Evolutionary conservation across 2,113 vertebrate species (phyloP).

Genomic region (Poeciliopsis retropinna): DNA sequence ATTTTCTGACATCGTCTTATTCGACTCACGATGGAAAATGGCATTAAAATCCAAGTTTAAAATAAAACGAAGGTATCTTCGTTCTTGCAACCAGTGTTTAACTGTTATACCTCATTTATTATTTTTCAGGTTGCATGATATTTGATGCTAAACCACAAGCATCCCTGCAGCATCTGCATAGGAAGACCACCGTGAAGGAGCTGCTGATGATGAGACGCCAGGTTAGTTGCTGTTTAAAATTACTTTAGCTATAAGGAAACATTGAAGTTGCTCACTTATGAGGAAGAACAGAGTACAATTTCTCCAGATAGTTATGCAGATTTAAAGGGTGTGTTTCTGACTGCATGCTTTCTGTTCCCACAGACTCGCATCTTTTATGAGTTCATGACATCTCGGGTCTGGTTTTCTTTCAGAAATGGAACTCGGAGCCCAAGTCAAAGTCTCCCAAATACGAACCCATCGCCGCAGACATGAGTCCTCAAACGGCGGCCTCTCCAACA

Average conservation of each 20-base stretch:
- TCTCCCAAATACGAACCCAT: not conserved
- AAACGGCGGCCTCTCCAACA: not conserved
- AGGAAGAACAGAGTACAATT: slow-evolving; percentile 14
- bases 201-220: slow-evolving; percentile 59
- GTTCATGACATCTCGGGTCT: not conserved
- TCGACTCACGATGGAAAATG: too few species aligned
- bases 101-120: not conserved
- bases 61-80: not conserved
- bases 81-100: not conserved
- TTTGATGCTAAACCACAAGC: not conserved
- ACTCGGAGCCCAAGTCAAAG: not conserved
- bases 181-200: slow-evolving; percentile 67
- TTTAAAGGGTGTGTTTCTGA: slow-evolving; percentile 8
- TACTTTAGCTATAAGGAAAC: not conserved
- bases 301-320: not conserved
- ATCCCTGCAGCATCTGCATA: not conserved
- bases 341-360: not conserved
- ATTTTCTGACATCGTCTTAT: too few species aligned
- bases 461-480: not conserved
- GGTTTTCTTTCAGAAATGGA: not conserved
- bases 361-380: not conserved
- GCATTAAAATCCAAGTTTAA: too few species aligned
- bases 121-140: not conserved
- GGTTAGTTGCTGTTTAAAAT: too few species aligned
- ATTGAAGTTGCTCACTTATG: slow-evolving; percentile 4